Conservation (phyloP, 2,888 invertebrate species). For the Liodrosophila aerea region DNA sequence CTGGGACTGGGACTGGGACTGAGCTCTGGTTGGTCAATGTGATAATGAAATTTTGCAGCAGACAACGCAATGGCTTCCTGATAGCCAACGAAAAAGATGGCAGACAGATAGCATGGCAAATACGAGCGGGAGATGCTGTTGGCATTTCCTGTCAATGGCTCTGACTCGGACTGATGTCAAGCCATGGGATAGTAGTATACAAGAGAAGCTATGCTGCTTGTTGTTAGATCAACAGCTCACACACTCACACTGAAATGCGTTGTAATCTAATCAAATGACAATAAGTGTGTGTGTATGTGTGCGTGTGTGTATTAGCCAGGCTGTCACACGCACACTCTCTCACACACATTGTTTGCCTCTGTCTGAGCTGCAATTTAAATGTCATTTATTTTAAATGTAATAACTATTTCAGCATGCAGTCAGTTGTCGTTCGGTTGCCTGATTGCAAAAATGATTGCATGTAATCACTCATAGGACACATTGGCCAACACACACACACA, state of each 20-base stretch:
- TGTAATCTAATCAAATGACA: constrained; percentile 68
- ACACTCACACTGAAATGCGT: constrained; percentile 14
- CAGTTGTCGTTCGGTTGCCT: constrained; percentile 27
- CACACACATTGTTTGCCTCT: constrained; percentile 9
- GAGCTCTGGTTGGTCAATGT: constrained; percentile 14
- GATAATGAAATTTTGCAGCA: constrained; percentile 45
- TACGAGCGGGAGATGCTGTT: constrained; percentile 4
- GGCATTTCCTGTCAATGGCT: constrained; percentile 28
- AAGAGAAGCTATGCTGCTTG: constrained; percentile 38
- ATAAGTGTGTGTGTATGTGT: constrained; percentile 16
- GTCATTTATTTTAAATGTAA: constrained; percentile 64
- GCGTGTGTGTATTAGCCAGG: constrained; percentile 2
- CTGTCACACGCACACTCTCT: background rate
- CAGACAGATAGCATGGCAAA: too few relatives aligned
- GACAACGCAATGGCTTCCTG: constrained; percentile 27
- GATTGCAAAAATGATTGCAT: constrained; percentile 62
- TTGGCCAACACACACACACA: constrained; percentile 26
- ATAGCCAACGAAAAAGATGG: constrained; percentile 1
- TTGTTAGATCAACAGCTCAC: constrained; percentile 47
- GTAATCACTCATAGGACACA: constrained; percentile 62
- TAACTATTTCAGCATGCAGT: constrained; percentile 59
- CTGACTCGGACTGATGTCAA: background rate
- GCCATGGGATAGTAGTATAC: constrained; percentile 19
- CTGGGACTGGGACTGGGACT: background rate
- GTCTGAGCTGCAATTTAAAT: constrained; percentile 53